phyloP scores from a whole-genome alignment of 2,113 vertebrate genomes.

The Lophius piscatorius region DNA sequence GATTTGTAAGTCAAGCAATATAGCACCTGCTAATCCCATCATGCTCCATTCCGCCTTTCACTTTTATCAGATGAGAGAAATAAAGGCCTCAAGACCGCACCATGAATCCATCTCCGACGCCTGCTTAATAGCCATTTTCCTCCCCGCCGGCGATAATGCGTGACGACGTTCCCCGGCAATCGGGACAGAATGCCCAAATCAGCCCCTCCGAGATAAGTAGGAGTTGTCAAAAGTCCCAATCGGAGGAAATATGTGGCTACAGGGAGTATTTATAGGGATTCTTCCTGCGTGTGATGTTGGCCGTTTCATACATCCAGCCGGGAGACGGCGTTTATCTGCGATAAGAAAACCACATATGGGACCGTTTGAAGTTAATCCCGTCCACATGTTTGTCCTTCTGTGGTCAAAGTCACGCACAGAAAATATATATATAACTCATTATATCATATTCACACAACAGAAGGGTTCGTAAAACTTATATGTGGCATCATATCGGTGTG shows the following conservation, averaged over 20 bases:
- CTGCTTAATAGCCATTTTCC: constrained; percentile 48
- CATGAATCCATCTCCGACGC: constrained; percentile 49
- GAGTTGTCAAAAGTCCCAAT: constrained; percentile 24
- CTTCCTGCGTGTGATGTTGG: constrained; percentile 47
- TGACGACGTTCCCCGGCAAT: constrained; percentile 33
- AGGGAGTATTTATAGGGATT: constrained; percentile 54
- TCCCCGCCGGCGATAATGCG: constrained; percentile 56
- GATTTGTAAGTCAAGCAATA: constrained; percentile 41
- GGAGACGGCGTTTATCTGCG: constrained; percentile 21
- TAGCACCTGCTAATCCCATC: constrained; percentile 29
- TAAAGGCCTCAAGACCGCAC: constrained; percentile 56
- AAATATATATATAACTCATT: neutral
- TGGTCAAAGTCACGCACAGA: constrained; percentile 16
- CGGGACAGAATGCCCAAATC: constrained; percentile 46
- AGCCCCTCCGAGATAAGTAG: constrained; percentile 32
- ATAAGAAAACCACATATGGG: constrained; percentile 13
- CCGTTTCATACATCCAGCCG: constrained; percentile 16
- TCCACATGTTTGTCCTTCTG: neutral
- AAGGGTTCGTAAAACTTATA: too few species aligned
- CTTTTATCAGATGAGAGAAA: constrained; percentile 61
- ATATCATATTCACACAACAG: too few species aligned
- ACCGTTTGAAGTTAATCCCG: constrained; percentile 41
- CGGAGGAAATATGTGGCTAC: constrained; percentile 16
- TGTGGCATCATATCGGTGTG: too few species aligned
- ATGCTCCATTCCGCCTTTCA: constrained; percentile 30